A percentile compares a stretch with the other conserved stretches of the same genome.
Conservation (phyloP, 2,797 vertebrate species). For the Spinibarbus caldwelli region DNA sequence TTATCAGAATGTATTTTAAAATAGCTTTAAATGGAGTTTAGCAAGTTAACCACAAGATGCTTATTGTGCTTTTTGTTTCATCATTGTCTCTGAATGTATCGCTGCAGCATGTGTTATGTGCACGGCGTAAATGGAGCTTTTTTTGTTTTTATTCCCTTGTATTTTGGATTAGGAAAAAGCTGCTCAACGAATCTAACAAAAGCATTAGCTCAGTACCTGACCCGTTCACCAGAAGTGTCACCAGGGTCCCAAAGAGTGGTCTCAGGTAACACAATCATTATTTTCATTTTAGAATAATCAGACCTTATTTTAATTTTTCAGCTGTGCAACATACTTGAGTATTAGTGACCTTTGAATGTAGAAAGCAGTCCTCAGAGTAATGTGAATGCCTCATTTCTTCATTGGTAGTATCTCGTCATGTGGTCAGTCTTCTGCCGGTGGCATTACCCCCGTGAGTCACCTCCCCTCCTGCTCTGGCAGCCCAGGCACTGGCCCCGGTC, state of each 20-base stretch:
- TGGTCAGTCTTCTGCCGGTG: conserved; percentile 63
- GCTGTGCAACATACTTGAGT: neutral
- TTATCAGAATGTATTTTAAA: neutral
- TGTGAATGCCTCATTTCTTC: conserved; percentile 26
- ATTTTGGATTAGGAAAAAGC: conserved; percentile 76
- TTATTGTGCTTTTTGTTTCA: neutral
- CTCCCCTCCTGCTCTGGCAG: conserved; percentile 76
- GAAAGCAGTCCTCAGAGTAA: neutral
- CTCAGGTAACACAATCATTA: conserved; percentile 71
- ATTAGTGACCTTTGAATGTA: neutral
- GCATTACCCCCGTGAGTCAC: conserved; percentile 64
- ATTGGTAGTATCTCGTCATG: conserved; percentile 67
- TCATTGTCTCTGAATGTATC: neutral
- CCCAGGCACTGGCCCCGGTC: conserved; percentile 73
- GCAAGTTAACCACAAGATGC: neutral
- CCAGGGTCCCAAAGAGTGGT: conserved; percentile 77
- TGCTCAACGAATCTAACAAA: conserved; percentile 71
- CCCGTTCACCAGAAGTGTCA: conserved; percentile 76
- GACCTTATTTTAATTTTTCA: neutral
- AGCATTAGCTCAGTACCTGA: conserved; percentile 68
- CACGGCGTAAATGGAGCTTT: no score
- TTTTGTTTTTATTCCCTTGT: conserved; percentile 32
- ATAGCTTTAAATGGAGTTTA: neutral
- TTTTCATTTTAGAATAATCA: conserved; percentile 9
- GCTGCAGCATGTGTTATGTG: neutral